Evolutionary conservation across 2,797 vertebrate genomes (phyloP).

Genomic region (Fistularia tabacaria): DNA sequence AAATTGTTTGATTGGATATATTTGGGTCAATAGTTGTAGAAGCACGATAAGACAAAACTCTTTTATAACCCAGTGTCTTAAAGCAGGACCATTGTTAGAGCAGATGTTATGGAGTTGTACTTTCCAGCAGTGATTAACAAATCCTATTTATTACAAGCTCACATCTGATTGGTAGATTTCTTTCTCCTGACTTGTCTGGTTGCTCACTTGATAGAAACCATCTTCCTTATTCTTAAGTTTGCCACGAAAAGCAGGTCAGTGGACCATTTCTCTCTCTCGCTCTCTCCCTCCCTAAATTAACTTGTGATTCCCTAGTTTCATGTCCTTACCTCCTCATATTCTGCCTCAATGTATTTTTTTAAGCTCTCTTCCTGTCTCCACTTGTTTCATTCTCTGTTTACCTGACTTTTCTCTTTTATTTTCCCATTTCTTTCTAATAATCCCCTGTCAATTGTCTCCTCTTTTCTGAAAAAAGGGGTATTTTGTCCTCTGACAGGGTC

Average conservation of each 20-base stretch:
- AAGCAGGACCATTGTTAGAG: background rate
- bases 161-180: conserved; percentile 40
- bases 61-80: background rate
- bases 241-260: conserved; percentile 62
- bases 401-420: background rate
- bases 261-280: conserved; percentile 35
- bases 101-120: conserved; percentile 17
- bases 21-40: background rate
- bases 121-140: conserved; percentile 7
- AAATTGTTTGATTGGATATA: no score
- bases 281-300: conserved; percentile 34
- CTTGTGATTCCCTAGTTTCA: conserved; percentile 41
- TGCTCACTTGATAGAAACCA: conserved; percentile 27
- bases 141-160: conserved; percentile 1
- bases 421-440: background rate
- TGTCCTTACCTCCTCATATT: conserved; percentile 32
- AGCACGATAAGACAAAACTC: background rate
- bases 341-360: conserved; percentile 20
- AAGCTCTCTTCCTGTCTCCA: background rate
- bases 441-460: background rate
- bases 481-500: no score
- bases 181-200: conserved; percentile 49
- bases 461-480: background rate
- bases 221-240: conserved; percentile 38
- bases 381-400: conserved; percentile 18